Percentiles rank a stretch among this genome's conserved stretches.
These are phyloP conservation scores for Penaeus chinensis DNA, from an alignment of 1,140 invertebrate genomes.

Conservation along the genomic window DNA sequence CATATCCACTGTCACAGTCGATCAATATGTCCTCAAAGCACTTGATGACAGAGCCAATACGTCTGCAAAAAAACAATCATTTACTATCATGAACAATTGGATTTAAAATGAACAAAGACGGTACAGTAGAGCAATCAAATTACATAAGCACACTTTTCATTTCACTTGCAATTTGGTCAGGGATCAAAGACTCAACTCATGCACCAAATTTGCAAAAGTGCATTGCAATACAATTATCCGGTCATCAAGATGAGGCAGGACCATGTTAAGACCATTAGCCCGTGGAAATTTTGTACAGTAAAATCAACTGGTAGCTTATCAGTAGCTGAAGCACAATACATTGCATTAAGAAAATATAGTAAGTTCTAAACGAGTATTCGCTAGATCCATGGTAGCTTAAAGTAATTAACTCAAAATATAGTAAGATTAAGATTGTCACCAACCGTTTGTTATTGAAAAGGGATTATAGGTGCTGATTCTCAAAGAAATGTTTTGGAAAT, in stretches of 20 bases:
- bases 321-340: neutral
- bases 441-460: no score
- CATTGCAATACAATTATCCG: no score
- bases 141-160: no score
- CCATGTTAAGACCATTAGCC: neutral
- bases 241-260: no score
- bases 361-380: neutral
- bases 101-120: neutral
- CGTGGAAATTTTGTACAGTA: no score
- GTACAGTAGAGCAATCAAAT: neutral
- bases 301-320: no score
- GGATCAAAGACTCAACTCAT: neutral
- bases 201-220: no score
- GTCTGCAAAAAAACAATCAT: constrained; percentile 29
- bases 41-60: constrained; percentile 49
- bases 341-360: neutral
- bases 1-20: constrained; percentile 49
- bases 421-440: no score
- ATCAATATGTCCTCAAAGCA: constrained; percentile 59
- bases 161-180: neutral
- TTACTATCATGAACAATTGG: neutral
- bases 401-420: no score
- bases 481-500: no score
- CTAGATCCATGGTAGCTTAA: no score
- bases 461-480: no score